phyloP scores from a whole-genome alignment of 2,888 invertebrate species.

The Archaeoteleia sp. region DNA sequence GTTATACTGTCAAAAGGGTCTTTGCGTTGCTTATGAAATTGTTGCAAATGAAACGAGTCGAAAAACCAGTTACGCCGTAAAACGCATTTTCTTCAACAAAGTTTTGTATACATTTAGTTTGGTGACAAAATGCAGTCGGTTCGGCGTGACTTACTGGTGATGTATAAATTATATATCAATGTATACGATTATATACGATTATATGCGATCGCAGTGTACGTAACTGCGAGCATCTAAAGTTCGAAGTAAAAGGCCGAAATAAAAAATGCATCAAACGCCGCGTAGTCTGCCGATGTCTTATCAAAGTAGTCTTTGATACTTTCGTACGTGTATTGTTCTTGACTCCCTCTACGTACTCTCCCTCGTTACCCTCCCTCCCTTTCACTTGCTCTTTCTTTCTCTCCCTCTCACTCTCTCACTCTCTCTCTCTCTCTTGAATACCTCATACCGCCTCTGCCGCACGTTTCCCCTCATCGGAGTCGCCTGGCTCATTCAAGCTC shows the following conservation, averaged over 20 bases:
- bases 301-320: slow-evolving; percentile 32
- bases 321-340: slow-evolving; percentile 36
- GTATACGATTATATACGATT: slow-evolving; percentile 10
- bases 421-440: slow-evolving; percentile 32
- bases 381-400: slow-evolving; percentile 11
- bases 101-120: not conserved
- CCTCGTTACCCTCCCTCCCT: slow-evolving; percentile 16
- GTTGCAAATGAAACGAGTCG: slow-evolving; percentile 5
- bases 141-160: not conserved
- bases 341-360: slow-evolving; percentile 8
- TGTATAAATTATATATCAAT: slow-evolving; percentile 31
- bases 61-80: not conserved
- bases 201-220: too few relatives aligned
- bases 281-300: slow-evolving; percentile 36
- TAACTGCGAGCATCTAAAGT: slow-evolving; percentile 13
- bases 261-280: slow-evolving; percentile 19
- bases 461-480: slow-evolving; percentile 55
- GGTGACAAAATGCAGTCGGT: slow-evolving; percentile 22
- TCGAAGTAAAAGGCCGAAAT: not conserved
- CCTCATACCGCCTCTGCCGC: slow-evolving; percentile 49
- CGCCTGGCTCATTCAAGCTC: slow-evolving; percentile 70
- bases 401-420: slow-evolving; percentile 19
- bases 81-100: not conserved
- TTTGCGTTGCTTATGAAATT: not conserved
- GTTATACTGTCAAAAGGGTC: not conserved